Evolutionary conservation across 2,797 vertebrate species (phyloP), one percentile per base, ranked within the genome.

Genomic region (Taenioides sp.): DNA sequence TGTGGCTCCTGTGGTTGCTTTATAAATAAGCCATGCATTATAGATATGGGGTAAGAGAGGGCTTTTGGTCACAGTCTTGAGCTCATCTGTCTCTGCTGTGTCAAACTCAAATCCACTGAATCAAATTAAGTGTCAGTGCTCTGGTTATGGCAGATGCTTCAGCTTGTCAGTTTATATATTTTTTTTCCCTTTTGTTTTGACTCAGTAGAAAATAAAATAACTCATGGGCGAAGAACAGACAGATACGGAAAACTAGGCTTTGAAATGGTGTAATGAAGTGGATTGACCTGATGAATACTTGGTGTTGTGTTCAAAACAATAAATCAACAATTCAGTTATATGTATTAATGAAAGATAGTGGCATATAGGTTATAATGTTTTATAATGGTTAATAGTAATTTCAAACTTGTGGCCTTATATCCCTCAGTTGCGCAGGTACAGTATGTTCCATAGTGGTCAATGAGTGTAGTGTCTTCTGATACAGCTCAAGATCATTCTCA

Each of bases 1-100:
- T 16, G 12, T 20, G 49, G 79, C 78, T 83, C 88, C 81, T 78
- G 76, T 57, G 70, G 67, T 11, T 52, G 60, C 28, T 82, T 84
- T 72, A 50, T 78, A 91, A 81, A 91, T 91, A 79, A 92, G 92
- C 86, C 83, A 90, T 92, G 84, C 70, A 89, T 88, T 81, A 84
- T 87, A 85, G 75, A 90, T 88, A 47, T 71, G 84, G 83, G 82
- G 82, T 84, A 83, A 67, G 74, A 47, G 72, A 54, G 67, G 64
- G 34, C 40, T 74, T 76, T 72, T 76, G 82, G 84, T 90, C 91
- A 84, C 83, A 83, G 85, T 92, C 91, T 91, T 82, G 72, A 85
- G 78, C 83, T 93, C 94, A 92, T 94, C 94, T 94, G 93, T 91
- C 90, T 82, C 70, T 72, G 22, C 22, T 17, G 40, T 65, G 43